Percentiles rank a stretch among this genome's conserved stretches.
Conservation (phyloP, 2,113 vertebrate genomes). For the Rhinoptilus africanus region DNA sequence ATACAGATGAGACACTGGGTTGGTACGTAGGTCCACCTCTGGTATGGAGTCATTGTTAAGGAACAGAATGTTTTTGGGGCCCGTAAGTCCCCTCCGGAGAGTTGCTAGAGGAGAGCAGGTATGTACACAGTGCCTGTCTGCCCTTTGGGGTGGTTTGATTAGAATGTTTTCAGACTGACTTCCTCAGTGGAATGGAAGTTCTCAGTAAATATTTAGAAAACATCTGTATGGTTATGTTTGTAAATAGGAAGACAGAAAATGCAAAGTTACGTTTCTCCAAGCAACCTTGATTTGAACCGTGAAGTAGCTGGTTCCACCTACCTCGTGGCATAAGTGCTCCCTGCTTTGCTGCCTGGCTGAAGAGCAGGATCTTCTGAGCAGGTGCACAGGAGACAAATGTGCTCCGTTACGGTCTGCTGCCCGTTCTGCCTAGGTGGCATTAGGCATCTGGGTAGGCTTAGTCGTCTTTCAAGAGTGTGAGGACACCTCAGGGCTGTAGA, state of each 20-base stretch:
- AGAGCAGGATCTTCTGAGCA: not conserved
- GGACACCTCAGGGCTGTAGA: not conserved
- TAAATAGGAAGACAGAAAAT: slow-evolving; percentile 4
- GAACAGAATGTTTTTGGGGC: slow-evolving; percentile 4
- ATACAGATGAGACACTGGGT: not conserved
- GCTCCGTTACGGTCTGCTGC: not conserved
- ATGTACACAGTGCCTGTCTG: not conserved
- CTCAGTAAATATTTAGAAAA: slow-evolving; percentile 19
- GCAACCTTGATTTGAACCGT: not conserved
- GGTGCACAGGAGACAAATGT: not conserved
- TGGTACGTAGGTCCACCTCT: not conserved
- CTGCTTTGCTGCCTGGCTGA: not conserved
- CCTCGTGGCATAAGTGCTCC: not conserved
- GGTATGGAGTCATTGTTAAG: not conserved
- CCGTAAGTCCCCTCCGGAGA: not conserved
- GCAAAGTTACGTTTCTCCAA: not conserved
- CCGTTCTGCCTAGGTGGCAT: not conserved
- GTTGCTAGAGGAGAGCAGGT: not conserved
- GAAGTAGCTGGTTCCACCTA: not conserved
- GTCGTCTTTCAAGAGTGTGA: not conserved
- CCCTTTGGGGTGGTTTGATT: not conserved
- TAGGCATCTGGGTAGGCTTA: not conserved
- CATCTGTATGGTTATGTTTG: not conserved
- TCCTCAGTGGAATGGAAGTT: not conserved
- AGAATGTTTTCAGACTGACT: not conserved